Evolutionary conservation across 2,888 invertebrate genomes (phyloP), one percentile per base, ranked within the genome.

Genomic region (Notodonta ziczac): DNA sequence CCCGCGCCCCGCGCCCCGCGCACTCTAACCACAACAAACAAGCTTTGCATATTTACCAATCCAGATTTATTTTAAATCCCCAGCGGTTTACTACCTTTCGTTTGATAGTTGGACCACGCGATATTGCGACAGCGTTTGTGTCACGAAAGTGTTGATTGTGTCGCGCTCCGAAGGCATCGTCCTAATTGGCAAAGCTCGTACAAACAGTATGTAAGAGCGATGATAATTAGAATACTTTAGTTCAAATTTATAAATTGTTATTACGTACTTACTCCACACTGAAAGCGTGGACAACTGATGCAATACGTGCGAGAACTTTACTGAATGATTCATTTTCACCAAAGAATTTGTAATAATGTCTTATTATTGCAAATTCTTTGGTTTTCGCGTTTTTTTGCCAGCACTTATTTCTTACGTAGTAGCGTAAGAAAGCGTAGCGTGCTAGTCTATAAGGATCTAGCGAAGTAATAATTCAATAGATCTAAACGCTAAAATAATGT

Each of bases 11-110:
- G 44, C 44, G 44, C 44, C 44, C 44, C 12, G 5, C n/a, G 44
- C 44, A 4, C 16, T 14, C 50, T 50, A 16, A 50, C 50, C 10
- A 50, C 16, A 50, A 46, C 50, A 46, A 48, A 50, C 50, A 16
- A 16, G 16, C 50, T 50, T 50, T 16, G 50, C 50, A 50, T 50
- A 9, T 50, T 16, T 16, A 50, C 10, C 50, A 5, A 14, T 16
- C 46, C 50, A 16, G 16, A 50, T 50, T 50, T 50, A 50, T 50
- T 16, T 46, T 50, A 10, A 50, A 16, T 50, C 50, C 48, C 50
- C 5, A 14, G 16, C 50, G 50, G 4, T 50, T 50, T 16, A 50
- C 46, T 46, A 46, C 16, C 50, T 50, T 16, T 16, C 50, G 9
- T n/a, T 46, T 10, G 13, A 46, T 46, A 46, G 16, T 14, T 50